These are phyloP conservation scores for Parapsyche elsis DNA, from an alignment of 1,140 invertebrate genomes.

Conservation along the genomic window DNA sequence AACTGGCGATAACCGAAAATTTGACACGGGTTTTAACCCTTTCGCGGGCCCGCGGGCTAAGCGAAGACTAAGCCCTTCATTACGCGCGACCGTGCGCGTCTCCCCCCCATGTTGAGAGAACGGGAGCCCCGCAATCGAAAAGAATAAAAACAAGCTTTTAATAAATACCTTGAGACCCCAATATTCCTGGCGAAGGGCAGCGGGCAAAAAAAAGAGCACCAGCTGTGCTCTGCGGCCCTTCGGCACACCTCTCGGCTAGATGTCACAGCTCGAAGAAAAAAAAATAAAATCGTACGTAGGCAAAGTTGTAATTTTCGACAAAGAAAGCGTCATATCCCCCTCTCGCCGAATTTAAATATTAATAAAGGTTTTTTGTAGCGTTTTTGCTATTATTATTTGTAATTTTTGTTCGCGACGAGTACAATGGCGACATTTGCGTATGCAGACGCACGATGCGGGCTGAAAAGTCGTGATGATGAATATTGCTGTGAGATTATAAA, in stretches of 20 bases:
- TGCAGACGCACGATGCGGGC: constrained; percentile 35
- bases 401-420: constrained; percentile 18
- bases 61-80: constrained; percentile 51
- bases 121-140: constrained; percentile 42
- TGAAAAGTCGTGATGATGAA: constrained; percentile 47
- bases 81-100: constrained; percentile 34
- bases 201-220: constrained; percentile 48
- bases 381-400: constrained; percentile 44
- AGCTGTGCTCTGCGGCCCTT: constrained; percentile 37
- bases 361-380: constrained; percentile 43
- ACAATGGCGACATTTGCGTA: constrained; percentile 46
- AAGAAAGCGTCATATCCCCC: not conserved
- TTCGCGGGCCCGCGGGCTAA: constrained; percentile 44
- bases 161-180: constrained; percentile 46
- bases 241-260: constrained; percentile 19
- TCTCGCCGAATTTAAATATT: constrained; percentile 50
- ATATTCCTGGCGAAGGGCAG: constrained; percentile 11
- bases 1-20: not conserved
- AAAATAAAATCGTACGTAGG: constrained; percentile 34
- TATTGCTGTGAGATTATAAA: constrained; percentile 25
- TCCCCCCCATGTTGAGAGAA: constrained; percentile 21
- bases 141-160: constrained; percentile 53
- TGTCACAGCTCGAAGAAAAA: constrained; percentile 30
- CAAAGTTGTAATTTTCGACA: too few relatives aligned
- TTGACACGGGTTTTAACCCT: constrained; percentile 39